phyloP scores from a whole-genome alignment of 2,888 invertebrate species.

The Diplazon laetatorius region DNA sequence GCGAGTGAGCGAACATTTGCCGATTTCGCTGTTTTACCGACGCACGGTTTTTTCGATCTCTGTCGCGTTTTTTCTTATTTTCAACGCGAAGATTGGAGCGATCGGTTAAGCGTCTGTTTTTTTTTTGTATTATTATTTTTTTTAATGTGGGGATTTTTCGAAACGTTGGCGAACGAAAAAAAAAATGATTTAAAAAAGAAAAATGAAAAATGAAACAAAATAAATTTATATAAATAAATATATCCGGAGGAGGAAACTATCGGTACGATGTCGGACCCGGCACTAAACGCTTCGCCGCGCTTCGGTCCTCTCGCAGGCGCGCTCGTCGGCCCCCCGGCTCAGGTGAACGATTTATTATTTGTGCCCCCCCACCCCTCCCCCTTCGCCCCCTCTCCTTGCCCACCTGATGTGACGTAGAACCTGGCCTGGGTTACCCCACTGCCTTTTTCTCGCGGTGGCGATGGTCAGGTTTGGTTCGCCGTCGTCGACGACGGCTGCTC shows the following conservation, averaged over 20 bases:
- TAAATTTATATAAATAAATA: too few species aligned
- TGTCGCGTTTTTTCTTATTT: too few species aligned
- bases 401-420: too few species aligned
- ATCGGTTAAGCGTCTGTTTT: too few species aligned
- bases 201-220: too few species aligned
- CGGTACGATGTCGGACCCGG: conserved; percentile 76
- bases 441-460: conserved; percentile 30
- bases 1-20: too few species aligned
- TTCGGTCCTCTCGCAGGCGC: conserved; percentile 63
- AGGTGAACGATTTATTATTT: conserved; percentile 81
- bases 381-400: conserved; percentile 50
- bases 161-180: too few species aligned
- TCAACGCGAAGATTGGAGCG: too few species aligned
- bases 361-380: conserved; percentile 71
- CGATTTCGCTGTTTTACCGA: too few species aligned
- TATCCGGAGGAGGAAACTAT: conserved; percentile 66
- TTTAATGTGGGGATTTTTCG: too few species aligned
- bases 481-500: conserved; percentile 23
- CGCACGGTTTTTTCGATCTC: background rate
- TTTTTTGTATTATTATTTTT: too few species aligned
- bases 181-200: too few species aligned
- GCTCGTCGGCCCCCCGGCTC: conserved; percentile 66
- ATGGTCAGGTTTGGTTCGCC: conserved; percentile 24
- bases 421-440: conserved; percentile 27
- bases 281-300: conserved; percentile 72